A percentile compares a stretch with the other conserved stretches of the same genome.
Conservation (phyloP, 2,888 invertebrate genomes). For the Seira ritae region DNA sequence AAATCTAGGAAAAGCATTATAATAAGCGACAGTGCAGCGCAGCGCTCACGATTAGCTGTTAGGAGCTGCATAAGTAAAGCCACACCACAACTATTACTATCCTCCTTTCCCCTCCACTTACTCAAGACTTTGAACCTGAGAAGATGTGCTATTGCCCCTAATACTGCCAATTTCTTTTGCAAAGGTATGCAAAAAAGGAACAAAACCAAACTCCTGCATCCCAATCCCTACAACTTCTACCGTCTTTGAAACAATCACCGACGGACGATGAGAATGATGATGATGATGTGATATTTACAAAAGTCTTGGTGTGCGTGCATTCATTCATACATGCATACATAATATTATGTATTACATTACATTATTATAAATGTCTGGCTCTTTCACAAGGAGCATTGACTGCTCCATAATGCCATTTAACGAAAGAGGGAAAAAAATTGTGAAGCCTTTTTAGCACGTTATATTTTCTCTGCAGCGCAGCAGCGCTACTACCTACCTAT, state of each 20-base stretch:
- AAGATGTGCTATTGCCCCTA: constrained; percentile 62
- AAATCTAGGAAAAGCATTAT: no score
- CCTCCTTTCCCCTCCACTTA: constrained; percentile 41
- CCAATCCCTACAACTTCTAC: no score
- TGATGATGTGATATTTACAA: no score
- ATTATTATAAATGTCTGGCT: not conserved
- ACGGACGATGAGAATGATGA: no score
- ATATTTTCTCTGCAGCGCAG: not conserved
- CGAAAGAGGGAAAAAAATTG: constrained; percentile 10
- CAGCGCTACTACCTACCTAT: no score
- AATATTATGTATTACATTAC: constrained; percentile 11
- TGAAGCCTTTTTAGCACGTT: not conserved
- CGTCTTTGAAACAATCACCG: no score
- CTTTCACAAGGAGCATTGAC: constrained; percentile 60
- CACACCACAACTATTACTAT: constrained; percentile 22
- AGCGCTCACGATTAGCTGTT: not conserved
- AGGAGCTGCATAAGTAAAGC: no score
- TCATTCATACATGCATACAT: no score
- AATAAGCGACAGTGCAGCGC: not conserved
- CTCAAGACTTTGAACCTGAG: constrained; percentile 61
- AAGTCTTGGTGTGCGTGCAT: no score
- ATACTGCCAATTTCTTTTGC: constrained; percentile 14
- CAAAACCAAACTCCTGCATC: no score
- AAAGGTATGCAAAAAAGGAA: constrained; percentile 34
- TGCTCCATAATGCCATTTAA: constrained; percentile 61